phyloP scores from a whole-genome alignment of 2,113 vertebrate genomes.

The Strix uralensis region DNA sequence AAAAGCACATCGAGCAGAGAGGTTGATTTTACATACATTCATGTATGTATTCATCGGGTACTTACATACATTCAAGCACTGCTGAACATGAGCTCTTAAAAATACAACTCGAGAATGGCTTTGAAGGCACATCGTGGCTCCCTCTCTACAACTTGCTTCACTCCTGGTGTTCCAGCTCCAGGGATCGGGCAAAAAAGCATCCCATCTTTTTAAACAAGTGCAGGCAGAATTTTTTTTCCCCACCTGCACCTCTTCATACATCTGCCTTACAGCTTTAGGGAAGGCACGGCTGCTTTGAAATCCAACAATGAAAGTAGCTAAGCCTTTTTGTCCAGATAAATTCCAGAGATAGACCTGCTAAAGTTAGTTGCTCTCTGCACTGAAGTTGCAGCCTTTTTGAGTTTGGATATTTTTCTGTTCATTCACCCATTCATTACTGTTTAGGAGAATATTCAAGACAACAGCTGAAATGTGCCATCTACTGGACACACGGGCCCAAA shows the following conservation, averaged over 20 bases:
- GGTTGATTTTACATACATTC: background rate
- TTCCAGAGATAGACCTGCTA: background rate
- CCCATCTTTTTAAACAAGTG: background rate
- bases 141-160: background rate
- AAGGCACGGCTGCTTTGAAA: background rate
- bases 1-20: background rate
- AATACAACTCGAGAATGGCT: rapidly evolving
- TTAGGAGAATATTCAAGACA: background rate
- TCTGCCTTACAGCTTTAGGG: no score
- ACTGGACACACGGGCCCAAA: background rate
- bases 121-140: background rate
- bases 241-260: no score
- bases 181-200: background rate
- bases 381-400: background rate
- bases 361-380: background rate
- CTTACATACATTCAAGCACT: background rate
- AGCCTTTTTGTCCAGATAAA: background rate
- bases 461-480: slow-evolving; percentile 16
- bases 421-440: background rate
- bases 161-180: background rate
- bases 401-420: background rate
- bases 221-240: background rate
- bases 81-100: background rate
- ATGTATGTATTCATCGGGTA: no score
- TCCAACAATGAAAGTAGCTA: background rate